Percentiles rank a stretch among this genome's conserved stretches.
Conservation (phyloP, 2,113 vertebrate genomes). For the Anas platyrhynchos region DNA sequence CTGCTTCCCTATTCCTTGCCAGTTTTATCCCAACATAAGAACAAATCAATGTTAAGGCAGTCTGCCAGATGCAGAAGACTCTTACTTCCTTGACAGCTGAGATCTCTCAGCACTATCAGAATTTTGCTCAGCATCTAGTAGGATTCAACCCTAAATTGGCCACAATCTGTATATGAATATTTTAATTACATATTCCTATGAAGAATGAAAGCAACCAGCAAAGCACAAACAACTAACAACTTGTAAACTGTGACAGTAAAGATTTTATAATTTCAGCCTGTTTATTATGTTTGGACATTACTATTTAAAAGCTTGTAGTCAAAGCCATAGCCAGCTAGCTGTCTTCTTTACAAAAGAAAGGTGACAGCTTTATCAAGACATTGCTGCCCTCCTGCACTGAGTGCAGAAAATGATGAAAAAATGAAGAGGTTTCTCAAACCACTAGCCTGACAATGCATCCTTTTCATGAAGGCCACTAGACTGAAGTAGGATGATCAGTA, state of each 20-base stretch:
- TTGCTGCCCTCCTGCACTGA: background rate
- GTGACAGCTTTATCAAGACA: background rate
- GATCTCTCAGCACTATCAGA: background rate
- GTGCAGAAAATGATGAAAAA: background rate
- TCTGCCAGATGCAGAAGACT: background rate
- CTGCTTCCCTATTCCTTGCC: conserved; percentile 30
- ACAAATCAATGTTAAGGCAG: conserved; percentile 42
- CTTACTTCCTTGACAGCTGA: background rate
- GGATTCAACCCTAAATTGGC: background rate
- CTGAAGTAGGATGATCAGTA: background rate
- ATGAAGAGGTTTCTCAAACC: background rate
- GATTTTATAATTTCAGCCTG: background rate
- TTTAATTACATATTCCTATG: conserved; percentile 21
- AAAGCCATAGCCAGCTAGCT: background rate
- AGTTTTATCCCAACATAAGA: conserved; percentile 41
- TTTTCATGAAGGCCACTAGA: background rate
- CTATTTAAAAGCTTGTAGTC: background rate
- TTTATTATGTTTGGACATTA: background rate
- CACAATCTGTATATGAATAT: conserved; percentile 18
- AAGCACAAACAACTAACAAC: background rate
- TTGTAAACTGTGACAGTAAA: background rate
- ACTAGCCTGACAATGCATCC: background rate
- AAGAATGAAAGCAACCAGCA: conserved; percentile 24
- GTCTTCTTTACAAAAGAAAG: background rate
- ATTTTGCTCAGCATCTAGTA: conserved; percentile 7